These are phyloP conservation scores for Oscarella lobularis DNA, from an alignment of 37 sponge, comb jelly and placozoan species.

Conservation along the genomic window DNA sequence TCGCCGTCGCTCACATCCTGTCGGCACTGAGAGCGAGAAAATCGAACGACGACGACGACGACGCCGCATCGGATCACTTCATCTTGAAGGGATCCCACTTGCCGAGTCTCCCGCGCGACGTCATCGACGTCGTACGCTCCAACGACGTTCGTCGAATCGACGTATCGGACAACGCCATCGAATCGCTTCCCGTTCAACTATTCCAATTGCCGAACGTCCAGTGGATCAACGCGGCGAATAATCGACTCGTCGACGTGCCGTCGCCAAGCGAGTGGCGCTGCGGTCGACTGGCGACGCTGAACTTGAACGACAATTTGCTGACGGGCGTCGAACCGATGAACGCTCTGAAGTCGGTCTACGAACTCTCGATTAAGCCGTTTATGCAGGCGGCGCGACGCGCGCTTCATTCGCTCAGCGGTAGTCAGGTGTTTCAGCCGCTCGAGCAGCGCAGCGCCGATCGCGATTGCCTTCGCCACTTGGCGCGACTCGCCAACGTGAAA, in stretches of 20 bases:
- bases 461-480: background rate
- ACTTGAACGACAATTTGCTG: background rate
- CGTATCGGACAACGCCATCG: background rate
- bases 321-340: background rate
- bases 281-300: background rate
- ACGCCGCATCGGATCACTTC: background rate
- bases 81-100: background rate
- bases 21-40: background rate
- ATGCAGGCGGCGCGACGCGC: background rate
- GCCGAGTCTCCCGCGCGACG: background rate
- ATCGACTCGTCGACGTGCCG: background rate
- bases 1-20: background rate
- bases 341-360: background rate
- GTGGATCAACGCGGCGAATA: background rate
- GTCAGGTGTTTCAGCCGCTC: background rate
- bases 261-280: background rate
- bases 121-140: background rate
- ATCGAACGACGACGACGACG: background rate
- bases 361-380: background rate
- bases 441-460: background rate
- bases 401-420: background rate
- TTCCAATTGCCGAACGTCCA: background rate
- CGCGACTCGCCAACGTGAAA: conserved; percentile 19
- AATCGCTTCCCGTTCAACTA: background rate
- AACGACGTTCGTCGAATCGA: background rate